A percentile compares a stretch with the other conserved stretches of the same genome.
These are phyloP conservation scores for Ennomos quercinarius DNA, from an alignment of 2,888 invertebrate genomes.

Conservation along the genomic window DNA sequence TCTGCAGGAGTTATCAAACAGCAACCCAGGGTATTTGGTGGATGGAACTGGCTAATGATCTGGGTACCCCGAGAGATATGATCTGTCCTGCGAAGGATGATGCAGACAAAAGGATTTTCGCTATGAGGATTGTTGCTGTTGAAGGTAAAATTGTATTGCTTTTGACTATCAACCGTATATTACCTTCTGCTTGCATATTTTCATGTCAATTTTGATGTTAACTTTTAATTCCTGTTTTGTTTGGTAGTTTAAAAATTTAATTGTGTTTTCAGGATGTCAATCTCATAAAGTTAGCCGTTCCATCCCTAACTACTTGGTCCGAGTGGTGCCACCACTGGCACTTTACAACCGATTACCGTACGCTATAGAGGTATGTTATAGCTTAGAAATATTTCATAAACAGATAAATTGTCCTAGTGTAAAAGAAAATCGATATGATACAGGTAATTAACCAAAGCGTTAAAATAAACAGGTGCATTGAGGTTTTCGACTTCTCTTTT, in stretches of 20 bases:
- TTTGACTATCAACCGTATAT: not conserved
- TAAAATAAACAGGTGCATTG: too few species aligned
- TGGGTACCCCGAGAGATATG: slow-evolving; percentile 88
- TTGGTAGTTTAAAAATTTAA: too few species aligned
- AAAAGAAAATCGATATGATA: too few species aligned
- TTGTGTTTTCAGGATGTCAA: slow-evolving; percentile 61
- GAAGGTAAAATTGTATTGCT: slow-evolving; percentile 66
- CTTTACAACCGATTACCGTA: slow-evolving; percentile 92
- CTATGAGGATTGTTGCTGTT: slow-evolving; percentile 86
- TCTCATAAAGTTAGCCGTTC: slow-evolving; percentile 73
- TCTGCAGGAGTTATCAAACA: slow-evolving; percentile 87
- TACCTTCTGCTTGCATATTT: too few species aligned
- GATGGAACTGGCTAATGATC: slow-evolving; percentile 89
- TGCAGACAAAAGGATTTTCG: slow-evolving; percentile 86
- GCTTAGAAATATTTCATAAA: too few species aligned
- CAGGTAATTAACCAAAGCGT: too few species aligned
- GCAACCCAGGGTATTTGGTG: slow-evolving; percentile 92
- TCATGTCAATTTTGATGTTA: too few species aligned
- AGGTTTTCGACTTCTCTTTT: too few species aligned
- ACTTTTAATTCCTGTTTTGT: too few species aligned
- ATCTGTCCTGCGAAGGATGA: slow-evolving; percentile 88
- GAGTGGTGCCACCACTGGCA: slow-evolving; percentile 90
- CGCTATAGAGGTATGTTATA: slow-evolving; percentile 60
- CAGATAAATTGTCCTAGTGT: too few species aligned
- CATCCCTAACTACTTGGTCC: slow-evolving; percentile 90